Conservation (phyloP, 1,140 invertebrate species). For the Drosophila bocki region DNA sequence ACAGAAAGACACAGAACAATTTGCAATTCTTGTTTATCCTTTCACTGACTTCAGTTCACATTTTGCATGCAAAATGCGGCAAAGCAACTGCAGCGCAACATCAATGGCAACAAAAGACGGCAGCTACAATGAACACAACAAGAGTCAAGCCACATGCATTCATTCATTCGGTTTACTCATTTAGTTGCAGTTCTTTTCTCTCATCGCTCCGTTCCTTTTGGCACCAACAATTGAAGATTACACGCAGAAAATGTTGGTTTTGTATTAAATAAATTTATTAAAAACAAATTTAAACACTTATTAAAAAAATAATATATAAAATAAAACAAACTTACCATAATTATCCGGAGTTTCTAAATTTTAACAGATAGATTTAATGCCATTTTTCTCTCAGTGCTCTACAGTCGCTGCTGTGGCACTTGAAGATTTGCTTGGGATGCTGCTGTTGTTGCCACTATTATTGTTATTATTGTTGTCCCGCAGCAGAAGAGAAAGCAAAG, state of each 20-base stretch:
- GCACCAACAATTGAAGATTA: constrained; percentile 10
- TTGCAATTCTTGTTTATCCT: constrained; percentile 44
- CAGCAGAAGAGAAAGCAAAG: constrained; percentile 44
- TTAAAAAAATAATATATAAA: neutral
- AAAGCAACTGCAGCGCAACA: constrained; percentile 46
- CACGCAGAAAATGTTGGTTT: neutral
- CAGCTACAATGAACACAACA: constrained; percentile 28
- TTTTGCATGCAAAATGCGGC: constrained; percentile 77
- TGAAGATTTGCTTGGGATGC: constrained; percentile 50
- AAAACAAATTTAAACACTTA: accelerated
- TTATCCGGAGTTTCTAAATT: no score
- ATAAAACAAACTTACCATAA: neutral
- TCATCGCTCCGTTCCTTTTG: constrained; percentile 9
- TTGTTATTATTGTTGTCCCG: constrained; percentile 45
- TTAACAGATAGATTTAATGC: no score
- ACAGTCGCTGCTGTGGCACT: constrained; percentile 44
- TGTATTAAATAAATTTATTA: neutral
- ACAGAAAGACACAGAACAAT: constrained; percentile 11
- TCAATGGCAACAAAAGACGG: constrained; percentile 29
- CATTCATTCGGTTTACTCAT: constrained; percentile 62
- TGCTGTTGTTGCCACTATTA: constrained; percentile 27
- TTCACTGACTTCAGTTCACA: constrained; percentile 48
- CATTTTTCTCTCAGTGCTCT: constrained; percentile 11
- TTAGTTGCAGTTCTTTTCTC: constrained; percentile 49
- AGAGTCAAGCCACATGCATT: constrained; percentile 51